Base-by-base conservation (phyloP, 2,113 vertebrate species). In the Spea multiplicata region DNA sequence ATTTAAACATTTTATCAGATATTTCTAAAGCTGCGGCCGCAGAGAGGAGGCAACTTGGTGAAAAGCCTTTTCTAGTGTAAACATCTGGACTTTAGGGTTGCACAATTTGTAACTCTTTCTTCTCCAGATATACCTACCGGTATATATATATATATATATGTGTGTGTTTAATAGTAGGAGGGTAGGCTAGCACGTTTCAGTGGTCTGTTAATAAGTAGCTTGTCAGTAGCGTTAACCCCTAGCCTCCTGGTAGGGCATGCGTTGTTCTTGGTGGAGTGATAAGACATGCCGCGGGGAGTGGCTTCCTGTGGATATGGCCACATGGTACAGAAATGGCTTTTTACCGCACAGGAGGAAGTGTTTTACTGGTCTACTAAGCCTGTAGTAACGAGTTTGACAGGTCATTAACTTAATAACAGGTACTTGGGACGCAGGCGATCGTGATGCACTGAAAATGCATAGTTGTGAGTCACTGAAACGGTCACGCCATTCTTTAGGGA, bases 301-400 rank as follows among this genome's bases (percentile, higher is more conserved):
- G 50, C 66, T 76, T 76, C 52, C 66, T 76, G 45, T 57, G 44
- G 46, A 59, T 68, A 50, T 45, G 52, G 74, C 50, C 44, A 53
- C 66, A 76, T 44, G 66, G 30, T 59, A 52, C 10, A 68, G 66
- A 16, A 48, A 13, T 52, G 73, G 12, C 73, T 66, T n/a, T 59
- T 75, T 62, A 5, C 50, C 5, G 5, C 5, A 69, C n/a, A 59
- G 55, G 64, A 44, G 73, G 62, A 75, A 76, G 48, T 16, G 50
- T 14, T 13, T 74, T 17, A n/a, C 17, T 46, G 45, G 49, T 64
- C 17, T 71, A 49, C 44, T 30, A 53, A 66, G 46, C 61, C 57
- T 71, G 44, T 46, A 68, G 50, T 57, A 62, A 71, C 77, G 47
- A 4, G 70, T 67, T 52, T 59, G 61, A 57, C 77, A 59, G 70